These are phyloP conservation scores for Phoebastria nigripes DNA, from an alignment of 2,797 vertebrate genomes.

Conservation along the genomic window DNA sequence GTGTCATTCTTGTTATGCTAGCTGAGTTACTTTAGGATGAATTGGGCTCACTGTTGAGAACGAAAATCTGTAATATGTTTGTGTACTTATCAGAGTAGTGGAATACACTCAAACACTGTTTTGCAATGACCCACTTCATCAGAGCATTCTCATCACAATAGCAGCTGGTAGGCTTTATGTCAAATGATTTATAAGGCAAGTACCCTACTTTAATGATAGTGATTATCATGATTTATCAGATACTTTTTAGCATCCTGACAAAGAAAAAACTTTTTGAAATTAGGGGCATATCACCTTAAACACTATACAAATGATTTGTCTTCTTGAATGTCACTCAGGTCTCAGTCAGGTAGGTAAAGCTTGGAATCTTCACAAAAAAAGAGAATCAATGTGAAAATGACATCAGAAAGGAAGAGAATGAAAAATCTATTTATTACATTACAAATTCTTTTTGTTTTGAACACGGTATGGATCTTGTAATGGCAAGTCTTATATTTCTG, in stretches of 20 bases:
- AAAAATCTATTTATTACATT: background rate
- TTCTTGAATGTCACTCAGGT: background rate
- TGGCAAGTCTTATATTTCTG: slow-evolving; percentile 34
- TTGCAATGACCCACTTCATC: background rate
- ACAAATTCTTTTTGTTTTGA: background rate
- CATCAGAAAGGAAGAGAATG: background rate
- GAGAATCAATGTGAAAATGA: background rate
- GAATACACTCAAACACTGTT: background rate
- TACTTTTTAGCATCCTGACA: background rate
- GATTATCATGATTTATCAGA: slow-evolving; percentile 35
- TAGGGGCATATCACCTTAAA: background rate
- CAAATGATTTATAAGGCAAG: slow-evolving; percentile 34
- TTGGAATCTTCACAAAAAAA: background rate
- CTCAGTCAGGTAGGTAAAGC: background rate
- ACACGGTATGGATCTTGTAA: background rate
- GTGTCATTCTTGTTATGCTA: background rate
- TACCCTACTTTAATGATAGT: slow-evolving; percentile 12
- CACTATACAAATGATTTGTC: background rate
- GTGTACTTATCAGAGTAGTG: background rate
- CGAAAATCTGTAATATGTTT: background rate
- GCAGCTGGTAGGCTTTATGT: slow-evolving; percentile 1
- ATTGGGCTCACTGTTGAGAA: background rate
- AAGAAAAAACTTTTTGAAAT: slow-evolving; percentile 8
- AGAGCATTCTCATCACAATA: background rate
- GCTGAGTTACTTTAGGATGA: background rate